A percentile compares a stretch with the other conserved stretches of the same genome.
These are phyloP conservation scores for Sminthopsis crassicaudata DNA, from an alignment of 2,113 vertebrate species.

Conservation along the genomic window DNA sequence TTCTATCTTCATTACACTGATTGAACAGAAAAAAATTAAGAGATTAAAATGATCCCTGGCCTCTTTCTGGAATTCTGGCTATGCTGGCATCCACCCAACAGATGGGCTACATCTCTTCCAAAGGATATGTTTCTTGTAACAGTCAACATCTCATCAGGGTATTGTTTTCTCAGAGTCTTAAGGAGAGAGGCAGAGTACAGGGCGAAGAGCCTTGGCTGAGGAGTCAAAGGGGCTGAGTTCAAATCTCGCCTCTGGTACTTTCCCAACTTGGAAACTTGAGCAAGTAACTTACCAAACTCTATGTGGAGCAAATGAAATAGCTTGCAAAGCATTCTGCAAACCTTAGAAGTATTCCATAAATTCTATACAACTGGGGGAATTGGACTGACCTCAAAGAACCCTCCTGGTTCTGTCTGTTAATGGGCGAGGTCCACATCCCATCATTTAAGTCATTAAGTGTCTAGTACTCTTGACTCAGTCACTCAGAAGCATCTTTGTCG, in stretches of 20 bases:
- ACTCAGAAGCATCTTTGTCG: background rate
- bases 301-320: background rate
- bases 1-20: background rate
- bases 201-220: background rate
- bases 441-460: slow-evolving; percentile 26
- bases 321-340: background rate
- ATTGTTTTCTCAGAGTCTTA: background rate
- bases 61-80: background rate
- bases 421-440: background rate
- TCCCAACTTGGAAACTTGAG: background rate
- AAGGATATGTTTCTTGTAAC: slow-evolving; percentile 17
- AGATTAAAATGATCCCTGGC: background rate
- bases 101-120: slow-evolving; percentile 5
- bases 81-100: background rate
- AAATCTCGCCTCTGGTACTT: background rate
- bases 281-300: background rate
- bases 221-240: background rate
- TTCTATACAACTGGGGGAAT: background rate
- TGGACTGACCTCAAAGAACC: too few relatives aligned
- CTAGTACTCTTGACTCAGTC: background rate
- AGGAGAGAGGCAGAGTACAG: too few relatives aligned
- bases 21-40: background rate
- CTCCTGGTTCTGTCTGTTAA: background rate
- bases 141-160: slow-evolving; percentile 20
- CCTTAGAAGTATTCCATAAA: background rate